These are phyloP conservation scores for Pedionomus torquatus DNA, from an alignment of 2,113 vertebrate species.

Conservation along the genomic window DNA sequence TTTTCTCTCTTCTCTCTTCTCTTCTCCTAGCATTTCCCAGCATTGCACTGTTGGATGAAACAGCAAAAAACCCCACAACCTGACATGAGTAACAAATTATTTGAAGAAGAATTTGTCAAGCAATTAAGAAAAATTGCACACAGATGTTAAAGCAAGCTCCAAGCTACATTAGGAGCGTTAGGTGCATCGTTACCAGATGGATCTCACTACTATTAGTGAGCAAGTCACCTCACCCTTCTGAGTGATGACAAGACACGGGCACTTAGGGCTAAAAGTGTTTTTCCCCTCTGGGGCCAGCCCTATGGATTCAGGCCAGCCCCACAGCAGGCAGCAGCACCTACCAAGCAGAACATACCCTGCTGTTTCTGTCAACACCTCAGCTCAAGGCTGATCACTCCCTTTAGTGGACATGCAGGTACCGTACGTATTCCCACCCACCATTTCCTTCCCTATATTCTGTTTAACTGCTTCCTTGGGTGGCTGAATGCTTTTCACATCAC, in stretches of 20 bases:
- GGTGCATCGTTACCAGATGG: not conserved
- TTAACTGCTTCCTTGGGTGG: not conserved
- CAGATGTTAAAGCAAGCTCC: not conserved
- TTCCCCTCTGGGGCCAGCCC: not conserved
- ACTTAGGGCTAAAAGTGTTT: not conserved
- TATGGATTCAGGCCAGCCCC: not conserved
- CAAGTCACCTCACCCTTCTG: not conserved
- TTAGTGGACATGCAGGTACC: not conserved
- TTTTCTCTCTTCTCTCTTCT: not conserved
- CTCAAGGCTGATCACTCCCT: not conserved
- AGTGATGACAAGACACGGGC: too few species aligned
- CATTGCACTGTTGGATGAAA: not conserved
- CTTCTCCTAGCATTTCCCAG: not conserved
- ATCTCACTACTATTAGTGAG: not conserved
- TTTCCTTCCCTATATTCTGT: not conserved
- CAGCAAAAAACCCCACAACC: too few species aligned
- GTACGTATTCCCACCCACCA: fast-evolving
- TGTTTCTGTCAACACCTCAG: not conserved
- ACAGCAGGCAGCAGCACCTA: not conserved
- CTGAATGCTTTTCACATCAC: not conserved
- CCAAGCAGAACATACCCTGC: fast-evolving
- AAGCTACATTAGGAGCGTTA: not conserved
- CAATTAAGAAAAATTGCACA: not conserved
- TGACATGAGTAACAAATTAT: not conserved
- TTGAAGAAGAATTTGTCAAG: not conserved